Percentiles rank a stretch among this genome's conserved stretches.
phyloP scores from a whole-genome alignment of 2,888 invertebrate genomes.

The Drosophila buzzatii region DNA sequence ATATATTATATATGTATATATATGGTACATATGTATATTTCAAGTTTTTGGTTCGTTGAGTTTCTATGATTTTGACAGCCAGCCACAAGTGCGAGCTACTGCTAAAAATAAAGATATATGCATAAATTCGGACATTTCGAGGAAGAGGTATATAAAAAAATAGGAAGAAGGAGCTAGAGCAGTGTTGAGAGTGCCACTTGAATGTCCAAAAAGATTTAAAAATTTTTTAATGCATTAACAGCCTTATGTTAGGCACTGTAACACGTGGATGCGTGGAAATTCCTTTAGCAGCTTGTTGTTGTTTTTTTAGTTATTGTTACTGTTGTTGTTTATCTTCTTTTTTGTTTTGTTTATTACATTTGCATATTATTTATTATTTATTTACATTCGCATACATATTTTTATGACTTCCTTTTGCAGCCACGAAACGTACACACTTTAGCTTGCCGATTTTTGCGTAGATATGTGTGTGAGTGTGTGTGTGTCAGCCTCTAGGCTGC shows the following conservation, averaged over 20 bases:
- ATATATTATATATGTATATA: slow-evolving; percentile 35
- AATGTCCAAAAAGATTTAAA: slow-evolving; percentile 34
- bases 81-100: slow-evolving; percentile 57
- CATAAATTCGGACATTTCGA: slow-evolving; percentile 61
- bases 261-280: slow-evolving; percentile 66
- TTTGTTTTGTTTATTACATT: slow-evolving; percentile 77
- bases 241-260: slow-evolving; percentile 33
- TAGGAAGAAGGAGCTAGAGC: slow-evolving; percentile 2
- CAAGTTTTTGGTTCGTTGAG: slow-evolving; percentile 77
- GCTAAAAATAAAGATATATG: slow-evolving; percentile 49
- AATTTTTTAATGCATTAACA: slow-evolving; percentile 46
- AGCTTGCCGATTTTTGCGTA: slow-evolving; percentile 31
- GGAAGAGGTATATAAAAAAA: slow-evolving; percentile 28
- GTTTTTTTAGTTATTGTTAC: slow-evolving; percentile 1
- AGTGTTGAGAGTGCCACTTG: neutral
- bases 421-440: slow-evolving; percentile 39
- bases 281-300: slow-evolving; percentile 47
- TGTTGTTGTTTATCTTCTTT: slow-evolving; percentile 52
- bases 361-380: slow-evolving; percentile 81
- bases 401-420: slow-evolving; percentile 69
- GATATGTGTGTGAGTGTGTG: slow-evolving; percentile 3
- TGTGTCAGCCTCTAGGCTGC: slow-evolving; percentile 22
- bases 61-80: slow-evolving; percentile 74
- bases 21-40: slow-evolving; percentile 41
- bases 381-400: slow-evolving; percentile 67